Evolutionary conservation across 2,113 vertebrate genomes (phyloP), one percentile per base, ranked within the genome.

Genomic region (Nothobranchius furzeri): DNA sequence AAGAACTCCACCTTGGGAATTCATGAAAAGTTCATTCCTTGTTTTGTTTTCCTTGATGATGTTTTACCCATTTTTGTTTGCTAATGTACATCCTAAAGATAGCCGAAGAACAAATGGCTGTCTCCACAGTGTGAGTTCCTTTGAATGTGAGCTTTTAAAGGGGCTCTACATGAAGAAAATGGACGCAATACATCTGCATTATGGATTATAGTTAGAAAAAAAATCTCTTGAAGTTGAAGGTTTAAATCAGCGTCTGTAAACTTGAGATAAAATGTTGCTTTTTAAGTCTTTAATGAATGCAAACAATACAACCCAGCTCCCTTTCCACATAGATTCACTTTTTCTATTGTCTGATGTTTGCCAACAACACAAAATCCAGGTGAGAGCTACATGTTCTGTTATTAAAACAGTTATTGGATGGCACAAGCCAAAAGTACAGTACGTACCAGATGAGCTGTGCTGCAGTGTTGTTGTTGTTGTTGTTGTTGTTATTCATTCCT

Each of bases 381-480:
- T 30, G 30, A 30, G 30, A 30, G 55, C 56, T 48, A 30, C 66
- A 60, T 65, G 77, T 71, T 60, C 65, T 53, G 61, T 71, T 78
- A 77, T 71, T 82, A 75, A 84, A 81, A 73, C 69, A 77, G 75
- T 76, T 80, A 77, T 54, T 20, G 20, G 20, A 20, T 20, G 20
- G 20, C 20, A 20, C 20, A 20, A 20, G 20, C 1, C 20, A 20
- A 20, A 20, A 30, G 30, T 30, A 30, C 30, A 30, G 30, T 30
- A 30, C 30, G 30, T 30, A 3, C 30, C 30, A 30, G 4, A 30
- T 30, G 4, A 2, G 30, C 30, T 30, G 30, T 30, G 30, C 30
- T 30, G 30, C 30, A 30, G 30, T 3, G 4, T 30, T 30, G 30
- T 30, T 30, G 30, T 30, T 30, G 30, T 30, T 4, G n/a, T 20